Base-by-base conservation (phyloP, 2,113 vertebrate genomes). In the Rutilus rutilus region DNA sequence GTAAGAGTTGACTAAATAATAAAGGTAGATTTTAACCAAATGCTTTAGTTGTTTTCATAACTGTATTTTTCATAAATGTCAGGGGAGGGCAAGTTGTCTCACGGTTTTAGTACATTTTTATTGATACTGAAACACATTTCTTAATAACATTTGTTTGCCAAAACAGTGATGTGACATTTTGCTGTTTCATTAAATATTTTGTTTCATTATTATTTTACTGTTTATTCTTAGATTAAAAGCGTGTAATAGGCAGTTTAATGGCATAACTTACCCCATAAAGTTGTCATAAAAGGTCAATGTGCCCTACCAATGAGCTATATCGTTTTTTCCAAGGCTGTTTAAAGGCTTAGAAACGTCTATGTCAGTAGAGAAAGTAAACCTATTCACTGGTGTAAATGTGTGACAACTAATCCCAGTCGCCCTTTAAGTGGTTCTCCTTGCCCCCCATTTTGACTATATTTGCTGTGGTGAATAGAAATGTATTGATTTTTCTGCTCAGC, bases 391-490 rank as follows among this genome's bases (percentile, higher is more conserved):
- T 23, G 54, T 57, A 9, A 57, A 57, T 23, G 54, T 23, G 6
- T 57, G 6, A 3, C 19, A 57, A 23, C 54, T 23, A 23, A 21
- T 57, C 54, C 19, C 52, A 57, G 19, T 57, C 6, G 6, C 54
- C 19, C 52, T 57, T 19, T 57, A 57, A 57, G 6, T 2, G 3
- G 54, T 21, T 21, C 54, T 21, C 6, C 6, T 33, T 33, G 33
- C 4, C 33, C 33, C 4, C 33, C 17, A 21, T 52, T 17, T 54
- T 54, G 17, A 19, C 52, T 54, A 54, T 57, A 57, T 78, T 78
- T 78, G 76, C 33, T 36, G 14, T 33, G 50, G 19, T 67, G 12
- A 30, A 73, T 73, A 23, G 47, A 77, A 77, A 77, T 77, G 75
- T 54, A 45, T 74, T 23, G 71, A 74, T 74, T 21, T 39, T 23